Base-by-base conservation (phyloP, 64 coral and sea anemone species). In the Astreopora myriophthalma region DNA sequence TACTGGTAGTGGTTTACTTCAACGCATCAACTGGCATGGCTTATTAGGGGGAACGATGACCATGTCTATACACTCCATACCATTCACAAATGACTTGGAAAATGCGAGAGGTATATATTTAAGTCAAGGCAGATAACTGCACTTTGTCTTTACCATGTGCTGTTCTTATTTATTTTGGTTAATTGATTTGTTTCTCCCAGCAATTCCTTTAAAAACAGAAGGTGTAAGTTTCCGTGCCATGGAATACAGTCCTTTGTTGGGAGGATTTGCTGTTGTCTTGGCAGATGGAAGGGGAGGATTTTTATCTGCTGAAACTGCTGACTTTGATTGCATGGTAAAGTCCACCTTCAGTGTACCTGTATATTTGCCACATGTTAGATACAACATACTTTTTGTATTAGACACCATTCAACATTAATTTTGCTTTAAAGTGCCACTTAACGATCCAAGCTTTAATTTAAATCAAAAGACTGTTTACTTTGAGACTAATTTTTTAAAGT, bases 231-330 rank as follows among this genome's bases (percentile, higher is more conserved):
- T 99, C 64, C 85, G 97, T 32, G 91, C 91, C 1, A 96, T 99
- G 94, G 93, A 96, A 23, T 99, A 99, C 75, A 99, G 97, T 75
- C 90, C 97, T 22, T 75, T 99, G 48, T 81, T 99, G 5, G 97
- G 97, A 17, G 97, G 97, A 32, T 99, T 99, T 99, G 94, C 97
- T 49, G 91, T 99, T 3, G 97, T 99, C 0, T 77, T 99, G 75
- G 91, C 91, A 31, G 94, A 99, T 88, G 97, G 97, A 36, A 85
- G 97, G 76, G 97, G 97, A 34, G 97, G 97, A 9, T 99, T 99
- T 71, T 83, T 99, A 6, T 99, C 97, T 57, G 94, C 97, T 72
- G 94, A 91, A 69, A 95, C 93, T 65, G 89, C 97, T 60, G 96
- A 75, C 58, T 99, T 99, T 94, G 97, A 99, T 30, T 89, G 91